A percentile compares a stretch with the other conserved stretches of the same genome.
These are phyloP conservation scores for Lichenostomus cassidix DNA, from an alignment of 2,113 vertebrate species.

Conservation along the genomic window DNA sequence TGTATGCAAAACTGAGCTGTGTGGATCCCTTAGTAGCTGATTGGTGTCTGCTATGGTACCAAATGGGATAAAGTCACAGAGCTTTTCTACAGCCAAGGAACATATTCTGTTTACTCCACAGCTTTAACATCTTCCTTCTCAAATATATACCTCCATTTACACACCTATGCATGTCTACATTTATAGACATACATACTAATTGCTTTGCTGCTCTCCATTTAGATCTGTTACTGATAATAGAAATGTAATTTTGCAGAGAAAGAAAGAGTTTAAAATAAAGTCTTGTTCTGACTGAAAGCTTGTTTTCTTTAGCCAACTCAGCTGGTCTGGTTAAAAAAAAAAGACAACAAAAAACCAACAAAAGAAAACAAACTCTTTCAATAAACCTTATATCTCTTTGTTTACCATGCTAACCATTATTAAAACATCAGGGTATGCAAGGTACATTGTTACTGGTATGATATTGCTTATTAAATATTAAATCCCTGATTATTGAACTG, in stretches of 20 bases:
- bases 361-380: not conserved
- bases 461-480: not conserved
- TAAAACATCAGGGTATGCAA: not conserved
- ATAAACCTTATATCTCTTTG: not conserved
- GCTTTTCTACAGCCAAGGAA: not conserved
- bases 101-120: not conserved
- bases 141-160: not conserved
- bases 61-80: not conserved
- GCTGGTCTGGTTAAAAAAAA: not conserved
- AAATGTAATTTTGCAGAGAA: not conserved
- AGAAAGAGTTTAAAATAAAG: not conserved
- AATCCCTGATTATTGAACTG: not conserved
- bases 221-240: not conserved
- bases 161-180: not conserved
- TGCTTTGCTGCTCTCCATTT: not conserved
- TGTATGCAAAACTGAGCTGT: not conserved
- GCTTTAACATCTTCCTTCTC: not conserved
- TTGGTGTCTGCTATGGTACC: not conserved
- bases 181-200: not conserved
- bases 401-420: not conserved
- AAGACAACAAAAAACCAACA: not conserved
- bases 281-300: not conserved
- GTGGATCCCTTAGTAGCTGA: not conserved
- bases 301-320: not conserved
- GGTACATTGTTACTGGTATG: not conserved